A percentile compares a stretch with the other conserved stretches of the same genome.
Evolutionary conservation across 2,797 vertebrate genomes (phyloP).

Genomic region (Glyptemys insculpta): DNA sequence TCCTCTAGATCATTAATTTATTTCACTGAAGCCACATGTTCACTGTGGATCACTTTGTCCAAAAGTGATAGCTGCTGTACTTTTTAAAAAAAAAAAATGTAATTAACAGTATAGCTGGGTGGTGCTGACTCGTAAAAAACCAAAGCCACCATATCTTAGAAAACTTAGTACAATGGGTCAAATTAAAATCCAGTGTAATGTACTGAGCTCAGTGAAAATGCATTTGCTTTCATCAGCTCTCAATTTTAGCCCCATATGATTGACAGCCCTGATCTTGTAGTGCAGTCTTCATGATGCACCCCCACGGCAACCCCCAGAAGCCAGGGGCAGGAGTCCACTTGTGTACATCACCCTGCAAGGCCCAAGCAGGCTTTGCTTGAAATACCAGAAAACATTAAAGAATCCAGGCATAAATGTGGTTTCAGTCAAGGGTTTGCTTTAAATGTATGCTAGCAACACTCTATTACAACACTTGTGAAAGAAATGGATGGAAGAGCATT

Average conservation of each 20-base stretch:
- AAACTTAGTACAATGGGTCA: background rate
- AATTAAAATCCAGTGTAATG: no score
- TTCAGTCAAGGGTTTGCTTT: background rate
- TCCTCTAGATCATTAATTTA: background rate
- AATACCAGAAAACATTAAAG: background rate
- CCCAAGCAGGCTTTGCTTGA: background rate
- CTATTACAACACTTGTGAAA: background rate
- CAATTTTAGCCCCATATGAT: background rate
- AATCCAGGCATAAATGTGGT: background rate
- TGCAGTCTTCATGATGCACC: background rate
- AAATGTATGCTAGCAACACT: background rate
- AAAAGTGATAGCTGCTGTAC: background rate
- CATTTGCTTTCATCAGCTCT: background rate
- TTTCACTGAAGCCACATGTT: background rate
- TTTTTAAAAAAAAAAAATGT: fast-evolving
- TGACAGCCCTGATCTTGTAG: background rate
- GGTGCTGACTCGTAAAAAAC: background rate
- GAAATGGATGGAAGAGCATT: background rate
- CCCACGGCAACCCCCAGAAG: background rate
- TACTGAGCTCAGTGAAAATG: background rate
- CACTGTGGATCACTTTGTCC: fast-evolving
- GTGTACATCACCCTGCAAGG: background rate
- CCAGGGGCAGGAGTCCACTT: background rate
- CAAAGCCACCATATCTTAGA: background rate
- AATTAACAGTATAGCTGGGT: background rate